These are phyloP conservation scores for Phrynocephalus guinanensis DNA, from an alignment of 2,797 vertebrate genomes.

Conservation along the genomic window DNA sequence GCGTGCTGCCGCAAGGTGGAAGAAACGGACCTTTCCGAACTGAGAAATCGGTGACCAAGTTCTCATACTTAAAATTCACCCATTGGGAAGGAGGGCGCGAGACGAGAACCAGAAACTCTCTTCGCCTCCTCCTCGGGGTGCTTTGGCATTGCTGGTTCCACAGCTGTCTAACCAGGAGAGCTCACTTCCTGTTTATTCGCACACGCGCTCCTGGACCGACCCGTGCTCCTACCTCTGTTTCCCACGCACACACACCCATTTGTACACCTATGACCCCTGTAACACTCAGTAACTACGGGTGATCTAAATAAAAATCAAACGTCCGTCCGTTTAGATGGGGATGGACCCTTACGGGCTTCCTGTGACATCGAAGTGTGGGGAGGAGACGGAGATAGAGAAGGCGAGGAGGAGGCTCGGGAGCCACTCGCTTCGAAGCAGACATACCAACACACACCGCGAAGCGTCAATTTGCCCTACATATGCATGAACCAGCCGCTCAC, in stretches of 20 bases:
- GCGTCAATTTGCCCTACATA: background rate
- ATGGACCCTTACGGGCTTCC: background rate
- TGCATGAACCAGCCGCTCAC: constrained; percentile 27
- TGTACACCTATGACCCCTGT: background rate
- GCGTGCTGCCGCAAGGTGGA: background rate
- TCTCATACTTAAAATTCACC: background rate
- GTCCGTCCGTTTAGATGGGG: background rate
- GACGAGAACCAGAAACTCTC: background rate
- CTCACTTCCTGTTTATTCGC: background rate
- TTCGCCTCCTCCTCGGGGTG: no score
- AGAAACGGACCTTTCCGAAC: background rate
- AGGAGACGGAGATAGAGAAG: background rate
- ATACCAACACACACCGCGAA: background rate
- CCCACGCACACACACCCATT: no score
- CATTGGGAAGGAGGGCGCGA: background rate
- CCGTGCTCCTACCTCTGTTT: no score
- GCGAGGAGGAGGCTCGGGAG: background rate
- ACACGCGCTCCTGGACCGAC: no score
- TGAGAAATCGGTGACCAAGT: background rate
- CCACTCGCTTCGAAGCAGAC: background rate
- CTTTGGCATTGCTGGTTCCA: no score
- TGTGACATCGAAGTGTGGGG: background rate
- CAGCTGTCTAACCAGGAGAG: background rate
- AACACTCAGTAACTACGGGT: background rate
- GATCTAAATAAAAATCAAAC: background rate